phyloP scores from a whole-genome alignment of 2,888 invertebrate genomes.

The Ennomos quercinarius region DNA sequence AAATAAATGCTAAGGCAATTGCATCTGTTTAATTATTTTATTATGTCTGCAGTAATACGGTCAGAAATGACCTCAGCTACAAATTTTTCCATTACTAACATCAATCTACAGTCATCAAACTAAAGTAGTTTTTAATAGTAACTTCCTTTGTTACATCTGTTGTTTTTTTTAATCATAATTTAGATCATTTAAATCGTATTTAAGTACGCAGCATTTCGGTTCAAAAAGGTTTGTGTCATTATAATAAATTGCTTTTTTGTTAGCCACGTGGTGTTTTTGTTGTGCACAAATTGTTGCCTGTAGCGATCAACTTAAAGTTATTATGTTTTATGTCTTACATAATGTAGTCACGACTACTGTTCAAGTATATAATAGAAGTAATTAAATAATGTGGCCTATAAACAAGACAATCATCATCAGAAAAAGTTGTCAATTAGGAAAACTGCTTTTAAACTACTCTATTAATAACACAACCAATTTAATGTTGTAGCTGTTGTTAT shows the following conservation, averaged over 20 bases:
- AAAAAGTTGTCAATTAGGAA: too few species aligned
- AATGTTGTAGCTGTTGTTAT: too few species aligned
- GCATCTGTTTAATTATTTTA: slow-evolving; percentile 1
- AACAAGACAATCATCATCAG: too few species aligned
- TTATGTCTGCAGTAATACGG: slow-evolving; percentile 9
- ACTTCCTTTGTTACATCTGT: slow-evolving; percentile 57
- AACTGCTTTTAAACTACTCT: too few species aligned
- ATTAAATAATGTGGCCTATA: too few species aligned
- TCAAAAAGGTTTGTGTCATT: slow-evolving; percentile 46
- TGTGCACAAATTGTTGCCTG: slow-evolving; percentile 27
- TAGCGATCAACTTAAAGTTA: slow-evolving; percentile 26
- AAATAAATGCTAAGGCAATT: neutral
- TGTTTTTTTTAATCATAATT: slow-evolving; percentile 49
- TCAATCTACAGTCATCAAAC: slow-evolving; percentile 41
- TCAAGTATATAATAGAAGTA: neutral
- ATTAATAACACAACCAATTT: too few species aligned
- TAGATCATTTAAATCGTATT: slow-evolving; percentile 49
- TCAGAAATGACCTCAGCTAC: slow-evolving; percentile 42
- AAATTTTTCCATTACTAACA: slow-evolving; percentile 51
- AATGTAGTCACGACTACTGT: slow-evolving; percentile 12
- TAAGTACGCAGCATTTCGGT: slow-evolving; percentile 43
- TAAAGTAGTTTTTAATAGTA: slow-evolving; percentile 70
- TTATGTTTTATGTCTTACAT: slow-evolving; percentile 24
- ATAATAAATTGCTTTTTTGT: slow-evolving; percentile 40
- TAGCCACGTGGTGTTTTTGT: slow-evolving; percentile 29